Evolutionary conservation across 2,888 invertebrate genomes (phyloP).

Genomic region (Junonia oenone): DNA sequence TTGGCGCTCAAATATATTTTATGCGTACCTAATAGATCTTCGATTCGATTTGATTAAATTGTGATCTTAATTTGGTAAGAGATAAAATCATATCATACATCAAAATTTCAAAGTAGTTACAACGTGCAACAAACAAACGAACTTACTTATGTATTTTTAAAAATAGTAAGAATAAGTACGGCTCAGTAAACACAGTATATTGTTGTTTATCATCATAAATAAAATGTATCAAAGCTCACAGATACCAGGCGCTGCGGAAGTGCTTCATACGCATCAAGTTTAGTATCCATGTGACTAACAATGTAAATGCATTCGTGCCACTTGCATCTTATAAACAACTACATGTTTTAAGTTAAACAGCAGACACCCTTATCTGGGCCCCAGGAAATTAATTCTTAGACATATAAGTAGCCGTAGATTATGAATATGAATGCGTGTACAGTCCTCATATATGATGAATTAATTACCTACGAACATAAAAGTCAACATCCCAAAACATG

Average conservation of each 20-base stretch:
- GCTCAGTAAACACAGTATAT: background rate
- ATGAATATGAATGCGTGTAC: slow-evolving; percentile 45
- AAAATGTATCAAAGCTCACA: slow-evolving; percentile 4
- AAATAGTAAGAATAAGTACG: too few relatives aligned
- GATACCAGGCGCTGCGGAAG: slow-evolving; percentile 15
- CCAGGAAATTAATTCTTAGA: slow-evolving; percentile 43
- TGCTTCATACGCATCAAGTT: slow-evolving; percentile 15
- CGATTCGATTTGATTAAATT: too few relatives aligned
- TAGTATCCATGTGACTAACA: slow-evolving; percentile 21
- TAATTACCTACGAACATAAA: slow-evolving; percentile 47
- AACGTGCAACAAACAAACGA: too few relatives aligned
- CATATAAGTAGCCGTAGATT: slow-evolving; percentile 31
- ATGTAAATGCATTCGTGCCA: slow-evolving; percentile 17
- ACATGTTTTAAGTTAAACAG: slow-evolving; percentile 24
- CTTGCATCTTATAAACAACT: slow-evolving; percentile 27
- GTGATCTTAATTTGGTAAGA: too few relatives aligned
- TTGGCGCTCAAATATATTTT: too few relatives aligned
- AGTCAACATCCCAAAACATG: slow-evolving; percentile 52
- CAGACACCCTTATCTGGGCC: slow-evolving; percentile 36
- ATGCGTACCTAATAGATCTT: too few relatives aligned
- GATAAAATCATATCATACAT: too few relatives aligned
- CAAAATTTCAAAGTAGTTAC: too few relatives aligned
- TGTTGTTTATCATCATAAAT: background rate
- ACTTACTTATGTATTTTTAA: too few relatives aligned
- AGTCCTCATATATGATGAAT: slow-evolving; percentile 40